Base-by-base conservation (phyloP, 2,113 vertebrate species). In the Urocolius indicus region DNA sequence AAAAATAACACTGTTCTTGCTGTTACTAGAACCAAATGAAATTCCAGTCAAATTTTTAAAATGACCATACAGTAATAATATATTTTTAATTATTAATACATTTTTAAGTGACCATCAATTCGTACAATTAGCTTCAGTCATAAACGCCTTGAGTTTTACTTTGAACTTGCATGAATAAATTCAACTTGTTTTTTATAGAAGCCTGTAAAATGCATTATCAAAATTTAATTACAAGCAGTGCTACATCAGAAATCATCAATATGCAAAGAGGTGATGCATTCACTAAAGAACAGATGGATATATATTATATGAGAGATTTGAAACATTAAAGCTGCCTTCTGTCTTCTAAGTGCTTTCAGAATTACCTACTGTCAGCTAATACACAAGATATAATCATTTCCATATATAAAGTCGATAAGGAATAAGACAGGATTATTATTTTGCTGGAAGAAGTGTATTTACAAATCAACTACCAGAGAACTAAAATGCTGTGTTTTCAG, bases 291-390 rank as follows among this genome's bases (percentile, higher is more conserved):
- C 91, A 95, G 87, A 94, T 95, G 74, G 95, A 93, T 87, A 81
- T 83, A 87, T 81, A 87, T 96, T 96, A 94, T 95, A 84, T 58
- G 74, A 89, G 69, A 92, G 66, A 95, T 93, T 6, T 89, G 74
- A 96, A 94, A 95, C 81, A 87, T 79, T 94, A 93, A 85, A 89
- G 76, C 81, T 93, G 87, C 87, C 89, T 91, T 94, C 95, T 92
- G 93, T 87, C 83, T 93, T 2, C 0, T 55, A 91, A 94, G 65
- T 71, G 78, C 75, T 93, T 91, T 85, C 90, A 88, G 51, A 96
- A 94, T 89, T 93, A 95, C 85, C 89, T 80, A 79, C 62, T 66
- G 63, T 51, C 87, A 83, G 52, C 87, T 93, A 94, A 87, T 69
- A 90, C n/a, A 75, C 74, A 62, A 78, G 63, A 85, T 41, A 75